Evolutionary conservation across 2,888 invertebrate genomes (phyloP).

Genomic region (Sicus ferrugineus): DNA sequence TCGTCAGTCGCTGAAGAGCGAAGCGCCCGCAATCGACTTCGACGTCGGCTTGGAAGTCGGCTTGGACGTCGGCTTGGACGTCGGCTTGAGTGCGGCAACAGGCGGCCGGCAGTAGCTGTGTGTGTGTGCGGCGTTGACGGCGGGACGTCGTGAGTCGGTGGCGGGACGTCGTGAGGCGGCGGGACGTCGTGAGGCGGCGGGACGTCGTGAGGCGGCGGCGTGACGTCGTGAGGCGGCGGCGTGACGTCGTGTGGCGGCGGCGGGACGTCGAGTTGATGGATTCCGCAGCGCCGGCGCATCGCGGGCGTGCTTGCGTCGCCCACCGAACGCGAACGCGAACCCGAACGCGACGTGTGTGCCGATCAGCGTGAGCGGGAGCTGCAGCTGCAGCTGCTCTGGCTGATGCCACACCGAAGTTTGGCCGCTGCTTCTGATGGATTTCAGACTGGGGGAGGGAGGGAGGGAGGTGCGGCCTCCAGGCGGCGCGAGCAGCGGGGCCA

Average conservation of each 20-base stretch:
- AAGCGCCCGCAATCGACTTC: not conserved
- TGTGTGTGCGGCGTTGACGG: not conserved
- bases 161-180: not conserved
- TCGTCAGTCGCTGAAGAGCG: not conserved
- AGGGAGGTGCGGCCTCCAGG: too few relatives aligned
- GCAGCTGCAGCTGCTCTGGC: not conserved
- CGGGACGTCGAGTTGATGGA: too few relatives aligned
- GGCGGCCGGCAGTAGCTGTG: not conserved
- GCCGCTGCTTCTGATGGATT: too few relatives aligned
- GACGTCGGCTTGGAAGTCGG: not conserved
- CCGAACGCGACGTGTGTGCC: not conserved
- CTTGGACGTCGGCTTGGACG: slow-evolving; percentile 29
- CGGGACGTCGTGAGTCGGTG: not conserved
- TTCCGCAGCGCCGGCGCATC: not conserved
- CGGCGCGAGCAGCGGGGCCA: too few relatives aligned
- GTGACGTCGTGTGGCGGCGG: slow-evolving; percentile 18
- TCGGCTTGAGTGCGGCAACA: slow-evolving; percentile 56
- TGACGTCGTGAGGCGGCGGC: not conserved
- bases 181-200: not conserved
- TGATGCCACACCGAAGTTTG: too few relatives aligned
- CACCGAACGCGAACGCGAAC: too few relatives aligned
- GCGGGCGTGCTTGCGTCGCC: not conserved
- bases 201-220: not conserved
- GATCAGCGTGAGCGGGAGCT: not conserved
- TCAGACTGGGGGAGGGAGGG: too few relatives aligned